A percentile compares a stretch with the other conserved stretches of the same genome.
Evolutionary conservation across 2,888 invertebrate species (phyloP).

Genomic region (Apamea monoglypha): DNA sequence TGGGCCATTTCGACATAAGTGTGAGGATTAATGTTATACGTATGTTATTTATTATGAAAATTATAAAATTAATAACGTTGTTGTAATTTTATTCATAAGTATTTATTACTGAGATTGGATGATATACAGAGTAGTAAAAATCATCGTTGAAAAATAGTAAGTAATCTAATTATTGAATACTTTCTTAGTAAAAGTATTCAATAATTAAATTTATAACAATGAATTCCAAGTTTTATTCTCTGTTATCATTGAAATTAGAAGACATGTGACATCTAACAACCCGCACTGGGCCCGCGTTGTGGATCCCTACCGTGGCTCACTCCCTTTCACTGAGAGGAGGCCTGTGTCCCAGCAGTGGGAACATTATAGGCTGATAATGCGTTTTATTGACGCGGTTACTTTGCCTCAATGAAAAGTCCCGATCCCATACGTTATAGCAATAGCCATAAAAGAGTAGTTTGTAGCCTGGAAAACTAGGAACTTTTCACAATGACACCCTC

Average conservation of each 20-base stretch:
- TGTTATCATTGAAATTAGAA: neutral
- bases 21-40: constrained; percentile 7
- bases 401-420: neutral
- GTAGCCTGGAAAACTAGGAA: constrained; percentile 11
- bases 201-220: neutral
- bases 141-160: neutral
- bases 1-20: constrained; percentile 18
- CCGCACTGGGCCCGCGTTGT: neutral
- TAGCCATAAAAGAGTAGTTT: constrained; percentile 18
- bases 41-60: constrained; percentile 17
- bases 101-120: neutral
- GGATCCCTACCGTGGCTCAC: neutral
- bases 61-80: neutral
- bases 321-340: neutral
- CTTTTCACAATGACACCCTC: constrained; percentile 21
- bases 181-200: too few species aligned
- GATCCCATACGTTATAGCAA: neutral
- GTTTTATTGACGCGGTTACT: constrained; percentile 4
- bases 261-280: neutral
- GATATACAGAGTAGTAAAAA: neutral
- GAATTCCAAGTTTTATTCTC: neutral
- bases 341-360: neutral
- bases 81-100: constrained; percentile 12
- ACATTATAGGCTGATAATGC: neutral
- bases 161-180: too few species aligned